A percentile compares a stretch with the other conserved stretches of the same genome.
Conservation (phyloP, 2,113 vertebrate species). For the Oreotrochilus melanogaster region DNA sequence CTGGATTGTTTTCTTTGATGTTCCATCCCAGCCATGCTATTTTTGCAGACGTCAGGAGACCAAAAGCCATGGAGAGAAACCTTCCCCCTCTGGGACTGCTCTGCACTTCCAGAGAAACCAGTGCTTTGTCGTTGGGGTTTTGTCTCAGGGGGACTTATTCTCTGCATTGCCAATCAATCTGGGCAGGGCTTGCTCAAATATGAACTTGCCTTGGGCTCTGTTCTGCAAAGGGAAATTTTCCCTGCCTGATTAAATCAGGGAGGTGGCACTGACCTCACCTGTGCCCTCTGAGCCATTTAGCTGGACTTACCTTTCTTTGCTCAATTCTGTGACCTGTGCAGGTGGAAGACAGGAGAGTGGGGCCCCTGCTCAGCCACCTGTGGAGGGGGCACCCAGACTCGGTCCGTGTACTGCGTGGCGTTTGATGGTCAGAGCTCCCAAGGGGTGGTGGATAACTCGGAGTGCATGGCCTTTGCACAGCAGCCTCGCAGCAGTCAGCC, state of each 20-base stretch:
- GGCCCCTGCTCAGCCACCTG: constrained; percentile 88
- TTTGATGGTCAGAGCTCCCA: constrained; percentile 78
- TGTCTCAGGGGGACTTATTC: neutral
- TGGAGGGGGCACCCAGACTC: constrained; percentile 88
- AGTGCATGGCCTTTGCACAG: constrained; percentile 81
- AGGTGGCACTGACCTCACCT: neutral
- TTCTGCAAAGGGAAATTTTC: neutral
- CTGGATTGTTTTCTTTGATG: neutral
- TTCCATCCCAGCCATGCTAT: neutral
- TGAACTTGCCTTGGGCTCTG: neutral
- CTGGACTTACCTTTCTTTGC: neutral
- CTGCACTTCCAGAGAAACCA: neutral
- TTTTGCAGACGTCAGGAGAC: neutral
- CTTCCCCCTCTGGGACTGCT: neutral
- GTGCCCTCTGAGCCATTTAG: neutral
- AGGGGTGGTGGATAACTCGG: constrained; percentile 76
- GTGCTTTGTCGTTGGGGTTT: neutral
- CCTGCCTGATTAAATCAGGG: neutral
- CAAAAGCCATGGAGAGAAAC: neutral
- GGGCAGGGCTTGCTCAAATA: neutral
- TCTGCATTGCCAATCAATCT: neutral
- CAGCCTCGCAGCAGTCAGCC: constrained; percentile 84
- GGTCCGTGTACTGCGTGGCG: constrained; percentile 86
- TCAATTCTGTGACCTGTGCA: constrained; percentile 58
- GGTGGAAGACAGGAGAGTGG: constrained; percentile 92